These are phyloP conservation scores for Phylloscopus trochiloides DNA, from an alignment of 2,113 vertebrate genomes.

Conservation along the genomic window DNA sequence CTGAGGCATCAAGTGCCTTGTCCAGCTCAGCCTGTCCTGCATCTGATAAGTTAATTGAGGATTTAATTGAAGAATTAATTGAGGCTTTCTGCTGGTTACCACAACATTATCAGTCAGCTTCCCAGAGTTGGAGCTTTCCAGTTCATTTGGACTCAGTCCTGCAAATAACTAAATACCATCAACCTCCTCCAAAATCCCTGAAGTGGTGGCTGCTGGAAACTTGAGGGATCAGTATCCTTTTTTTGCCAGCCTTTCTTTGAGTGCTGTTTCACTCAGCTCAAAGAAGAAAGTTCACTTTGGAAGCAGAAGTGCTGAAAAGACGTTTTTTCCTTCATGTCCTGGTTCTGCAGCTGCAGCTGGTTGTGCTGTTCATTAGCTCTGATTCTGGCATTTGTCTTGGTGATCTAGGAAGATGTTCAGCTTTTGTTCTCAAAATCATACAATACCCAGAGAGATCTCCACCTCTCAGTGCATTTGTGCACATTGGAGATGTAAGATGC, in stretches of 20 bases:
- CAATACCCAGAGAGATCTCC: neutral
- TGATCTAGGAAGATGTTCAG: neutral
- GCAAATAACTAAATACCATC: neutral
- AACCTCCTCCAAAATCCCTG: neutral
- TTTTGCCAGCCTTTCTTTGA: neutral
- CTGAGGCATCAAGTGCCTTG: constrained; percentile 51
- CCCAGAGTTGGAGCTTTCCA: neutral
- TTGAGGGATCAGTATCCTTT: neutral
- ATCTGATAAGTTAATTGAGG: constrained; percentile 57
- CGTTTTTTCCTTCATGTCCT: neutral
- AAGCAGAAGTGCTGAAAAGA: constrained; percentile 33
- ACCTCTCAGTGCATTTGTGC: neutral
- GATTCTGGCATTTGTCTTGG: neutral
- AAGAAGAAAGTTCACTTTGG: neutral
- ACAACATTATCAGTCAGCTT: neutral
- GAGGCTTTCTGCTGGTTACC: constrained; percentile 30
- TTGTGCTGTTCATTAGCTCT: neutral
- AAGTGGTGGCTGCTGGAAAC: neutral
- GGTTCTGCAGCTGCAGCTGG: constrained; percentile 9
- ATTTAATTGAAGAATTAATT: constrained; percentile 45
- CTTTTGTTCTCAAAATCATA: constrained; percentile 16
- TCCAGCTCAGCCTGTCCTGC: constrained; percentile 34
- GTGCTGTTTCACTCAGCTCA: neutral
- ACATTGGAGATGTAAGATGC: neutral
- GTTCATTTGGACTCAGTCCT: neutral